Base-by-base conservation (phyloP, 2,888 invertebrate species). In the Ophion ellenae region DNA sequence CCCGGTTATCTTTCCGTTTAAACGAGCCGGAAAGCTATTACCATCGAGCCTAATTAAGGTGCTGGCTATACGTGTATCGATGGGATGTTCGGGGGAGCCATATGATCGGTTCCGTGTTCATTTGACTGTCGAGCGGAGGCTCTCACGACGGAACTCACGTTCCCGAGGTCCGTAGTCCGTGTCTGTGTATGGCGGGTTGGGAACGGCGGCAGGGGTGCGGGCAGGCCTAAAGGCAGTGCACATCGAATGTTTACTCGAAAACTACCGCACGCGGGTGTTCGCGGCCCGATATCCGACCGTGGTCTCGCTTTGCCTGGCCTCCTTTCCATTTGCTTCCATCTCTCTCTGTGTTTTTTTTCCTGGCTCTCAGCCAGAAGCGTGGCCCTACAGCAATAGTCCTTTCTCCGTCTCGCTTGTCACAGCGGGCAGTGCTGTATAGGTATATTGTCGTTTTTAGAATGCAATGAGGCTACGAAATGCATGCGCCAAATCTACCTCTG, bases 271-370 rank as follows among this genome's bases (percentile, higher is more conserved):
- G 69, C 67, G 74, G 81, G 69, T 81, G 74, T 73, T 66, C 80
- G 76, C 71, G 76, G 76, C 73, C 85, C 69, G 85, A 64, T 79
- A 85, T 82, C 78, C 81, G 77, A 63, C 69, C 45, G 74, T 69
- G 67, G 57, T 69, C 67, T 69, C 61, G 36, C 66, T 67, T 75
- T 71, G 57, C 78, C 70, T 69, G 85, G 70, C 85, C 85, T 85
- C 85, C 70, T 85, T 85, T 85, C 78, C 85, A 82, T 85, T 85
- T 76, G 85, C 59, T 79, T 32, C 32, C 85, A 71, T 85, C 81
- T 69, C 78, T 69, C 47, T 40, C 40, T 57, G 74, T 59, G 75
- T 78, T 81, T 70, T 79, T 61, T 61, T 61, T 10, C 4, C 61
- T 61, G 85, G 85, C 81, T 66, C 4, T 11, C 20, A 24, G 81